phyloP scores from a whole-genome alignment of 2,797 vertebrate genomes.

The Carduelis carduelis region DNA sequence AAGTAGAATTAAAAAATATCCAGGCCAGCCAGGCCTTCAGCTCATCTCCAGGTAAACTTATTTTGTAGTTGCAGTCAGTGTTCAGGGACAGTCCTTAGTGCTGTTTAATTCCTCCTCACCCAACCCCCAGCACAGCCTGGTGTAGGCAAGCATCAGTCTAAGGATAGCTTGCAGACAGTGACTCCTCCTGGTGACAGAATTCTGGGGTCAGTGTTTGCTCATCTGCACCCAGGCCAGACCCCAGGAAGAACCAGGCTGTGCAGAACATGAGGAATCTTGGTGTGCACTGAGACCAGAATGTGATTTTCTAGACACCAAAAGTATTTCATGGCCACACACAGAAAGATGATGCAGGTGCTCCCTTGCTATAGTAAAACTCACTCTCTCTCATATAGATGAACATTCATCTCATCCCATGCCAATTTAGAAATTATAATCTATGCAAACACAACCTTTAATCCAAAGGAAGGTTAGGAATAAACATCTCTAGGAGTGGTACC shows the following conservation, averaged over 20 bases:
- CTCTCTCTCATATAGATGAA: neutral
- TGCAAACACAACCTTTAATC: neutral
- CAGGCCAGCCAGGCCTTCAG: neutral
- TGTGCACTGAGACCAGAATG: neutral
- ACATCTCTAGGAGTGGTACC: neutral
- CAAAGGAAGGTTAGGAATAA: neutral
- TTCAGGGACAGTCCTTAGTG: neutral
- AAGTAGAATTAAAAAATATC: neutral
- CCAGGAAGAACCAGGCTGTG: neutral
- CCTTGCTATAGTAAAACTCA: neutral
- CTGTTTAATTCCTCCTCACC: neutral
- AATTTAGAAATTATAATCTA: neutral
- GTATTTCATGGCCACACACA: neutral
- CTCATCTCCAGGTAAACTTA: neutral
- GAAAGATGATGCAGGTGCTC: neutral
- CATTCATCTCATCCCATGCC: neutral
- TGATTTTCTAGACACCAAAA: neutral
- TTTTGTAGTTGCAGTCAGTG: neutral
- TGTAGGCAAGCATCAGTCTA: neutral
- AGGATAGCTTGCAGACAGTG: neutral
- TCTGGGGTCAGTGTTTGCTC: neutral
- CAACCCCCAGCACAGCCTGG: neutral
- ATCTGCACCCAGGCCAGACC: neutral
- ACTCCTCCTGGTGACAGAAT: neutral
- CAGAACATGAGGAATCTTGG: neutral